phyloP scores from a whole-genome alignment of 2,797 vertebrate species.

The Dipus sagitta region DNA sequence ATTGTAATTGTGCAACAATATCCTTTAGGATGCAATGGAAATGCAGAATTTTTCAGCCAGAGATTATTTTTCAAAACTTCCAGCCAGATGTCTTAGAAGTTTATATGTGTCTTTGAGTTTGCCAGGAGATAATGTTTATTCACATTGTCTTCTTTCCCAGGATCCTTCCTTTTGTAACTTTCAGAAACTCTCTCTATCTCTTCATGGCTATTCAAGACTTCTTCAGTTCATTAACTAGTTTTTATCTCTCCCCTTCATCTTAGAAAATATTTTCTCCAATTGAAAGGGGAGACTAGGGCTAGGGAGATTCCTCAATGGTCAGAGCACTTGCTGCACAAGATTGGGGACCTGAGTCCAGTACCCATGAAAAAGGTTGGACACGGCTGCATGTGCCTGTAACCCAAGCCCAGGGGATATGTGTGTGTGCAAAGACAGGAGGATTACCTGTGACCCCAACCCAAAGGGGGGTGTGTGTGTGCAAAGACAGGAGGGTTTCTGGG shows the following conservation, averaged over 20 bases:
- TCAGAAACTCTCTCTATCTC: background rate
- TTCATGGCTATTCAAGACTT: background rate
- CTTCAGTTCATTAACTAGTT: background rate
- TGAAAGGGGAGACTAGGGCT: background rate
- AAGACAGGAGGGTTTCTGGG: too few species aligned
- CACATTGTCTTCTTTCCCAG: background rate
- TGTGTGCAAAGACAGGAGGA: too few species aligned
- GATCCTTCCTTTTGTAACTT: background rate
- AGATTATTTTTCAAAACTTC: constrained; percentile 20
- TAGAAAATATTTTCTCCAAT: constrained; percentile 38
- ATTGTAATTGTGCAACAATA: background rate
- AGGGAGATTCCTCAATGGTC: too few species aligned
- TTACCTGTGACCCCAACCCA: too few species aligned
- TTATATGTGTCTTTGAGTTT: constrained; percentile 1
- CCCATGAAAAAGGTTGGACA: too few species aligned
- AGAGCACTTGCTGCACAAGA: too few species aligned
- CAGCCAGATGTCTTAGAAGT: background rate
- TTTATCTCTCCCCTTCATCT: constrained; percentile 10
- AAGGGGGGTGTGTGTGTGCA: too few species aligned
- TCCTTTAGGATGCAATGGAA: background rate
- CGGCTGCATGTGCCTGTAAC: too few species aligned
- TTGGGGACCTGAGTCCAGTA: too few species aligned
- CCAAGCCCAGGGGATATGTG: too few species aligned
- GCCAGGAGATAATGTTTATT: background rate
- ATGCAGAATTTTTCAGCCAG: background rate